Percentiles rank a stretch among this genome's conserved stretches.
phyloP scores from a whole-genome alignment of 2,113 vertebrate genomes.

The Austrofundulus limnaeus region DNA sequence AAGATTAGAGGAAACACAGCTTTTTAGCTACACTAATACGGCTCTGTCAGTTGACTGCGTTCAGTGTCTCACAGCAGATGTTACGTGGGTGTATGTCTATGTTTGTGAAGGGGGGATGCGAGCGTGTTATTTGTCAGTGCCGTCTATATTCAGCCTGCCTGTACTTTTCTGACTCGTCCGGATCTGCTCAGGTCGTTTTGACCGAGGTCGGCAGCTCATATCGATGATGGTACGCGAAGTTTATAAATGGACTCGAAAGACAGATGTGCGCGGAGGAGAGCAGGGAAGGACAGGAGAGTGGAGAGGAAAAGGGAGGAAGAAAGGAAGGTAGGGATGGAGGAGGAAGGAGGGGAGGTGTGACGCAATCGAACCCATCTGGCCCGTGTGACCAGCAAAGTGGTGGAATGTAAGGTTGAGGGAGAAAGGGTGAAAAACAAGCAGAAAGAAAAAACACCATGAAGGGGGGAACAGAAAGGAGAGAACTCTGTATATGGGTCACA shows the following conservation, averaged over 20 bases:
- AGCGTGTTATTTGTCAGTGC: slow-evolving; percentile 23
- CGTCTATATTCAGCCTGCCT: slow-evolving; percentile 42
- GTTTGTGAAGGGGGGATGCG: slow-evolving; percentile 12
- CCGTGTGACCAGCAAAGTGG: slow-evolving; percentile 28
- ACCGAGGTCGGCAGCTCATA: slow-evolving; percentile 62
- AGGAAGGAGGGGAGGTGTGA: slow-evolving; percentile 50
- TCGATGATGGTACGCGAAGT: slow-evolving; percentile 44
- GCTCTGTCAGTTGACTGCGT: slow-evolving; percentile 21
- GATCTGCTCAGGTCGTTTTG: slow-evolving; percentile 64
- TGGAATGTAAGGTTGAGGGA: slow-evolving; percentile 54
- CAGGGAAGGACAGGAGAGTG: slow-evolving; percentile 27
- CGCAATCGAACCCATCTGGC: slow-evolving; percentile 42
- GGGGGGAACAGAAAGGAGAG: slow-evolving; percentile 30
- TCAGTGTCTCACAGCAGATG: slow-evolving; percentile 39
- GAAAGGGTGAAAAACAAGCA: slow-evolving; percentile 52
- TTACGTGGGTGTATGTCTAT: slow-evolving; percentile 28
- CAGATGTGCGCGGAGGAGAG: slow-evolving; percentile 57
- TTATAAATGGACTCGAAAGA: slow-evolving; percentile 23
- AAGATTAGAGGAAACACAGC: slow-evolving; percentile 8
- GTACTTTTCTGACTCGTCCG: slow-evolving; percentile 46
- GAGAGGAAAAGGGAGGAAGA: slow-evolving; percentile 44
- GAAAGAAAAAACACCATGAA: slow-evolving; percentile 17
- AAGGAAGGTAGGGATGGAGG: slow-evolving; percentile 47
- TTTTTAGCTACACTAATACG: slow-evolving; percentile 6
- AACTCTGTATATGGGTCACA: slow-evolving; percentile 36